These are phyloP conservation scores for Sphaerophoria taeniata DNA, from an alignment of 2,888 invertebrate species.

Conservation along the genomic window DNA sequence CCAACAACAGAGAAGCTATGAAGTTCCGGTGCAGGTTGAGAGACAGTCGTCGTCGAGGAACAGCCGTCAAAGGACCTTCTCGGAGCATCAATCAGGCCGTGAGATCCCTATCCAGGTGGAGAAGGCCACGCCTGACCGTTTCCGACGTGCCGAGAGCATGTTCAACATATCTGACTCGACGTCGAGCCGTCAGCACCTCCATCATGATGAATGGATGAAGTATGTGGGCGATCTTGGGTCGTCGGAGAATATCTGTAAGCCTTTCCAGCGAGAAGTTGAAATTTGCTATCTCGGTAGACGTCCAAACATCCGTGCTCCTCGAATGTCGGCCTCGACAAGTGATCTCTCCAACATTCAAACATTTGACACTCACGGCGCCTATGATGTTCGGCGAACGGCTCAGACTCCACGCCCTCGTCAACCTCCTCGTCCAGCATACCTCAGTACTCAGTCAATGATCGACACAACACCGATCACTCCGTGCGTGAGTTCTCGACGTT, in stretches of 20 bases:
- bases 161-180: slow-evolving; percentile 77
- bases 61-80: slow-evolving; percentile 37
- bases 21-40: slow-evolving; percentile 46
- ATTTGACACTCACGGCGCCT: slow-evolving; percentile 79
- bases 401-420: slow-evolving; percentile 78
- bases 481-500: slow-evolving; percentile 78
- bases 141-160: slow-evolving; percentile 80
- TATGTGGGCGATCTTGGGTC: slow-evolving; percentile 82
- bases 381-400: slow-evolving; percentile 77
- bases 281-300: slow-evolving; percentile 79
- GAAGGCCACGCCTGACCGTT: slow-evolving; percentile 49
- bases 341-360: slow-evolving; percentile 78
- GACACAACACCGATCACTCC: slow-evolving; percentile 81
- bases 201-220: slow-evolving; percentile 84
- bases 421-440: slow-evolving; percentile 77
- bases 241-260: slow-evolving; percentile 81
- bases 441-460: slow-evolving; percentile 81
- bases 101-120: slow-evolving; percentile 33
- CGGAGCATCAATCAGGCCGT: slow-evolving; percentile 72
- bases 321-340: slow-evolving; percentile 80
- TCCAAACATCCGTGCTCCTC: slow-evolving; percentile 80
- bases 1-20: slow-evolving; percentile 54
- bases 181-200: slow-evolving; percentile 76
- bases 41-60: neutral
- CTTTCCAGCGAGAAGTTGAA: slow-evolving; percentile 81